Evolutionary conservation across 92 coral and sea anemone genomes (phyloP), one percentile per base, ranked within the genome.

Genomic region (Anthopleura xanthogrammica): DNA sequence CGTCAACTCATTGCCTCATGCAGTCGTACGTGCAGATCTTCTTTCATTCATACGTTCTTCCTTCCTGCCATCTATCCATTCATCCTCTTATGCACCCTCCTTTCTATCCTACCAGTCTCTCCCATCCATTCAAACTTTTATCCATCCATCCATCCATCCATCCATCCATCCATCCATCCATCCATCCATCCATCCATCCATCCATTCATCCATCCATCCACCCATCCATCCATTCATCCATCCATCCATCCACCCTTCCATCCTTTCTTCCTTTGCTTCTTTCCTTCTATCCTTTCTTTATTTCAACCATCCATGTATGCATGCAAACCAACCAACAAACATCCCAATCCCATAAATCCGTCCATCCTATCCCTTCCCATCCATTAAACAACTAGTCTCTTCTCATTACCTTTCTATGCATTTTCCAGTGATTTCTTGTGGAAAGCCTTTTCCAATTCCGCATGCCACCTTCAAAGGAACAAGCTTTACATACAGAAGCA

Each of bases 391-490:
- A 65, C 12, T 36, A 9, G 5, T 1, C 17, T 24, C 42, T 68
- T 29, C 16, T 13, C 42, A 7, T 46, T 46, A 46, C 50, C 50
- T 43, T 36, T 29, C 12, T 1, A 23, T 29, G 5, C 41, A 13
- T 0, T 68, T 3, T 36, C 1, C 48, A 75, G 85, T 39, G 7
- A 79, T 75, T 41, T 76, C 85, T 13, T 92, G 95, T 39, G 91
- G 89, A 29, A 89, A 52, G 62, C 95, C 95, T n/a, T 41, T 2
- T 14, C 80, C 86, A 8, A 85, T 92, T 52, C 81, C 90, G 20
- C 87, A 89, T 72, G 93, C 91, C 8, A 76, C 23, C 48, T 92
- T 62, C 84, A 72, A 20, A 19, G 92, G 95, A 10, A 39, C 87
- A 29, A 72, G 54, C 39, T 92, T 83, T 55, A 72, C 68, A 4